These are phyloP conservation scores for Cololabis saira DNA, from an alignment of 2,113 vertebrate species.

Conservation along the genomic window DNA sequence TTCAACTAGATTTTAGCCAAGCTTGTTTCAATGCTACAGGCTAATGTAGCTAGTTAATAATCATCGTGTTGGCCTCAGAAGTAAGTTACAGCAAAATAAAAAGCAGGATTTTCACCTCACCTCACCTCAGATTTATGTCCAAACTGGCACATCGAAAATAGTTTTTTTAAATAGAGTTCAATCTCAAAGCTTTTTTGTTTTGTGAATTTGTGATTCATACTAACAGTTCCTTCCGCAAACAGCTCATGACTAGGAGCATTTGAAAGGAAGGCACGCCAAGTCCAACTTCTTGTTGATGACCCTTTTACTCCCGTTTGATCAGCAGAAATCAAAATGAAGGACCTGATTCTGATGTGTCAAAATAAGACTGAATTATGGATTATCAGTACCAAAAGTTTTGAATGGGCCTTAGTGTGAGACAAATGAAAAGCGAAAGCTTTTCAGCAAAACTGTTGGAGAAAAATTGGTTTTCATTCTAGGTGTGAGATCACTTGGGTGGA, in stretches of 20 bases:
- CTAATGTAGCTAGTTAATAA: no score
- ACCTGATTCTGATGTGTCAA: constrained; percentile 60
- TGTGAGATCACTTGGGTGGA: neutral
- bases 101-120: no score
- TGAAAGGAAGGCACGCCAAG: constrained; percentile 43
- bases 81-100: no score
- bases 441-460: constrained; percentile 6
- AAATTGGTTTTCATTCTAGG: constrained; percentile 17
- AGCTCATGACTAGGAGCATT: constrained; percentile 26
- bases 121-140: no score
- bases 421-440: constrained; percentile 47
- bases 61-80: no score
- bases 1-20: no score
- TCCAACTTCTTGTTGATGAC: constrained; percentile 54
- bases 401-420: constrained; percentile 43
- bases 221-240: constrained; percentile 3
- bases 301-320: constrained; percentile 41
- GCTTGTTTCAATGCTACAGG: no score
- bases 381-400: constrained; percentile 58
- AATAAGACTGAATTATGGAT: constrained; percentile 77
- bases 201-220: constrained; percentile 2
- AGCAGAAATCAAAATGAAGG: constrained; percentile 56
- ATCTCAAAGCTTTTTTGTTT: no score
- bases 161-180: no score
- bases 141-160: no score